Evolutionary conservation across 2,113 vertebrate species (phyloP).

Genomic region (Aix galericulata): DNA sequence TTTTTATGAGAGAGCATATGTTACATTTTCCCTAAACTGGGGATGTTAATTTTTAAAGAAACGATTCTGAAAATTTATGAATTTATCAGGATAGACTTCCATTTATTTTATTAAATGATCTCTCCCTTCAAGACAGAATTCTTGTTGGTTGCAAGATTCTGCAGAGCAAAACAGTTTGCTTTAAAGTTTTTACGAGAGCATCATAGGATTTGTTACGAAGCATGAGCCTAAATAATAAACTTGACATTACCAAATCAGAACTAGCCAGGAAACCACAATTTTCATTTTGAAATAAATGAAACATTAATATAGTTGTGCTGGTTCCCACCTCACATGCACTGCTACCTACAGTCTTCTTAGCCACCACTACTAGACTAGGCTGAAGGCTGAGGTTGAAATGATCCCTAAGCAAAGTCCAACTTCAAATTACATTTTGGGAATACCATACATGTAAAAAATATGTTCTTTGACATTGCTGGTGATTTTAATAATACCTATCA

Average conservation of each 20-base stretch:
- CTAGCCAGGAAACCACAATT: background rate
- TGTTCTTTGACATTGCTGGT: background rate
- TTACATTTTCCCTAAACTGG: background rate
- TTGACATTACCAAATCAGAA: background rate
- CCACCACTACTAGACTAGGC: background rate
- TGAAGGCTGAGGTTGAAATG: background rate
- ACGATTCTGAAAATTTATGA: background rate
- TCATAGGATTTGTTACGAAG: background rate
- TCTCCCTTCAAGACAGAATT: background rate
- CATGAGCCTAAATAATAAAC: background rate
- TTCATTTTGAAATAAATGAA: background rate
- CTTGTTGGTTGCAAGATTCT: background rate
- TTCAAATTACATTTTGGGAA: background rate
- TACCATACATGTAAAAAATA: background rate
- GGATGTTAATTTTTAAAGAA: background rate
- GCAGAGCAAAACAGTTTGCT: background rate
- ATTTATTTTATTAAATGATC: background rate
- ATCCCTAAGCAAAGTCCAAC: background rate
- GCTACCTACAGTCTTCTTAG: background rate
- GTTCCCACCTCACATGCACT: rapidly evolving
- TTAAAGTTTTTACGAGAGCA: background rate
- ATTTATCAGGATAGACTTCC: background rate
- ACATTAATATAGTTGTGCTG: background rate
- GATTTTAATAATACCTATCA: background rate
- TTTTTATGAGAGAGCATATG: background rate